Evolutionary conservation across 2,888 invertebrate species (phyloP).

Genomic region (Pandemis heparana): DNA sequence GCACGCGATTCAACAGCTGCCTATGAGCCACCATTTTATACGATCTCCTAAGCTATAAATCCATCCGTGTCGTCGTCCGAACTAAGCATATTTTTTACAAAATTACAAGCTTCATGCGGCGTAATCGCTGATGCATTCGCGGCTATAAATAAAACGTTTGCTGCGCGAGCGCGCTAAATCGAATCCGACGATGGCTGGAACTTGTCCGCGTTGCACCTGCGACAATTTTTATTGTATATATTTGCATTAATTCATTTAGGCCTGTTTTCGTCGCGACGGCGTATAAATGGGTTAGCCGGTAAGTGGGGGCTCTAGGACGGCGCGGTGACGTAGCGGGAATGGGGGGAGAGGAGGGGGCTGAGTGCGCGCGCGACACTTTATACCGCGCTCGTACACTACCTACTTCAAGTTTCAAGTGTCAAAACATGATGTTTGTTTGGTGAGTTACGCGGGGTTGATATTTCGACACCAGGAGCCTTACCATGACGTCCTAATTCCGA

Average conservation of each 20-base stretch:
- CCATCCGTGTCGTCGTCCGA: constrained; percentile 32
- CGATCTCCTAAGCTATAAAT: constrained; percentile 35
- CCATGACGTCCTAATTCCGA: no score
- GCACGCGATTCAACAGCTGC: constrained; percentile 31
- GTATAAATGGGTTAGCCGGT: constrained; percentile 85
- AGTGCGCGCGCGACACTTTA: constrained; percentile 43
- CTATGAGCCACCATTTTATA: constrained; percentile 25
- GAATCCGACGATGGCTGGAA: constrained; percentile 80
- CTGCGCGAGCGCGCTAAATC: constrained; percentile 81
- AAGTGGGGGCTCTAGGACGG: constrained; percentile 75
- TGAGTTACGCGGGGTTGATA: background rate
- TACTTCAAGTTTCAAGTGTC: no score
- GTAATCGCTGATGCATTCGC: constrained; percentile 64
- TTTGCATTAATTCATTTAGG: constrained; percentile 85
- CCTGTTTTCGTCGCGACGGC: constrained; percentile 77
- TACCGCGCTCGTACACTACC: background rate
- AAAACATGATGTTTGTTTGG: no score
- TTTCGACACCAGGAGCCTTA: no score
- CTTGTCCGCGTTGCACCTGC: constrained; percentile 82
- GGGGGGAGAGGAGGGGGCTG: background rate
- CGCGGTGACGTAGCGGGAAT: constrained; percentile 52
- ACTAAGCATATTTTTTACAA: constrained; percentile 50
- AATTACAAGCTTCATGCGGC: constrained; percentile 57
- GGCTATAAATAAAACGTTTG: constrained; percentile 82
- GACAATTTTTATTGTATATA: constrained; percentile 86